These are phyloP conservation scores for Bergia sp. DNA, from an alignment of 92 coral and sea anemone species.

Conservation along the genomic window DNA sequence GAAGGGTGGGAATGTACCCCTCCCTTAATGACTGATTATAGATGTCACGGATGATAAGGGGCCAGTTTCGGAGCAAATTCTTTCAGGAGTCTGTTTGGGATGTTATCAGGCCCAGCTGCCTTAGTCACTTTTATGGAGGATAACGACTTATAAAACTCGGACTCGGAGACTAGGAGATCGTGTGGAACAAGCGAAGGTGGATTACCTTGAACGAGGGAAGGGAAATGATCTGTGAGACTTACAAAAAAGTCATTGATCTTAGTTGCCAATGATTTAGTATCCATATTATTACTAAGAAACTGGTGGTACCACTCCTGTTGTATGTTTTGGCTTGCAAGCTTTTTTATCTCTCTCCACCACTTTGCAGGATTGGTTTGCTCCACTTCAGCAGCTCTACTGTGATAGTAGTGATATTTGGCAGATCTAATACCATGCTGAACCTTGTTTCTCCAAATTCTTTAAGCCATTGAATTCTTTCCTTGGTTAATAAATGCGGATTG, in stretches of 20 bases:
- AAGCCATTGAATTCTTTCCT: not conserved
- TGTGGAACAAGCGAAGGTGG: constrained; percentile 9
- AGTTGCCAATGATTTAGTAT: constrained; percentile 44
- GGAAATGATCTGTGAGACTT: constrained; percentile 39
- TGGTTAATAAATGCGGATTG: not conserved
- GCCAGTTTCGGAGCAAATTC: constrained; percentile 42
- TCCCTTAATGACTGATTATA: constrained; percentile 35
- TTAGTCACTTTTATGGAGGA: constrained; percentile 52
- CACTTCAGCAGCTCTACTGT: constrained; percentile 20
- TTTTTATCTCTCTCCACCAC: not conserved
- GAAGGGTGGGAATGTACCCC: too few species aligned
- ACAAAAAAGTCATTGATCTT: constrained; percentile 44
- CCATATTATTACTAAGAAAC: not conserved
- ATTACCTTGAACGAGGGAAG: constrained; percentile 26
- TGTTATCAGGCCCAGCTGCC: constrained; percentile 10
- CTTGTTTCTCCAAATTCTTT: constrained; percentile 22
- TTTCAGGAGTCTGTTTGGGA: too few species aligned
- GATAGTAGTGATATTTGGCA: constrained; percentile 31
- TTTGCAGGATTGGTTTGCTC: constrained; percentile 16
- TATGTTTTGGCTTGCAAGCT: constrained; percentile 29
- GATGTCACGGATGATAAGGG: constrained; percentile 33
- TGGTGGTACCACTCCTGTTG: constrained; percentile 37
- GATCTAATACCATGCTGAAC: constrained; percentile 27
- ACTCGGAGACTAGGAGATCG: constrained; percentile 35
- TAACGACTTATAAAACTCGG: constrained; percentile 47